phyloP scores from a whole-genome alignment of 2,113 vertebrate genomes.

The Pelecanoides urinatrix region DNA sequence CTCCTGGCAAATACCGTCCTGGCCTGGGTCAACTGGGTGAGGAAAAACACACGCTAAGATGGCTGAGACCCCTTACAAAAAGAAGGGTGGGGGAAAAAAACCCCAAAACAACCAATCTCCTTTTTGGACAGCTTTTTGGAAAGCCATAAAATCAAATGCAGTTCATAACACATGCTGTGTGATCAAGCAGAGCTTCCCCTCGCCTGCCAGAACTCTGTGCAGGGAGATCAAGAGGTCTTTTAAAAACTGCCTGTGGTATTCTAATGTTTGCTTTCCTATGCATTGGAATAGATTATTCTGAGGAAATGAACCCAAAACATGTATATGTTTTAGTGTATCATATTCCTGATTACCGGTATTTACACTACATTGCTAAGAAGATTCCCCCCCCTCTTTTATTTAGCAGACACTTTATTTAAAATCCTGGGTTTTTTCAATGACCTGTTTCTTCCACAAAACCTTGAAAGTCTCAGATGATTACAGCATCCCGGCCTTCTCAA shows the following conservation, averaged over 20 bases:
- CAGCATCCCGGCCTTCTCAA: neutral
- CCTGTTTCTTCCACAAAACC: conserved; percentile 20
- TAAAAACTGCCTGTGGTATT: conserved; percentile 2
- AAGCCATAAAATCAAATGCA: conserved; percentile 70
- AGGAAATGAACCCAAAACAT: neutral
- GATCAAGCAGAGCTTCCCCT: conserved; percentile 55
- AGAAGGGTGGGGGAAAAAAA: neutral
- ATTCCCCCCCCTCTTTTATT: neutral
- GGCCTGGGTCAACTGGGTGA: conserved; percentile 7
- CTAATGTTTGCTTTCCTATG: conserved; percentile 29
- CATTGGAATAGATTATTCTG: conserved; percentile 1
- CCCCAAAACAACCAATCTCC: neutral
- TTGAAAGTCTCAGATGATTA: conserved; percentile 30
- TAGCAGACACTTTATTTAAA: neutral
- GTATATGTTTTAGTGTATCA: neutral
- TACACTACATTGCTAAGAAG: neutral
- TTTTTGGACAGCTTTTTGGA: conserved; percentile 66
- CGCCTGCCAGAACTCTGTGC: conserved; percentile 20
- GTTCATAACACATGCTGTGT: conserved; percentile 58
- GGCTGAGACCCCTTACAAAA: neutral
- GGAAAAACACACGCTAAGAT: conserved; percentile 12
- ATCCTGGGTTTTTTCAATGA: neutral
- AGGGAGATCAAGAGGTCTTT: conserved; percentile 28
- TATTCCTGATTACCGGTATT: neutral
- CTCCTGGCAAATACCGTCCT: conserved; percentile 12